These are phyloP conservation scores for Zelleria hepariella DNA, from an alignment of 2,888 invertebrate genomes.

Conservation along the genomic window DNA sequence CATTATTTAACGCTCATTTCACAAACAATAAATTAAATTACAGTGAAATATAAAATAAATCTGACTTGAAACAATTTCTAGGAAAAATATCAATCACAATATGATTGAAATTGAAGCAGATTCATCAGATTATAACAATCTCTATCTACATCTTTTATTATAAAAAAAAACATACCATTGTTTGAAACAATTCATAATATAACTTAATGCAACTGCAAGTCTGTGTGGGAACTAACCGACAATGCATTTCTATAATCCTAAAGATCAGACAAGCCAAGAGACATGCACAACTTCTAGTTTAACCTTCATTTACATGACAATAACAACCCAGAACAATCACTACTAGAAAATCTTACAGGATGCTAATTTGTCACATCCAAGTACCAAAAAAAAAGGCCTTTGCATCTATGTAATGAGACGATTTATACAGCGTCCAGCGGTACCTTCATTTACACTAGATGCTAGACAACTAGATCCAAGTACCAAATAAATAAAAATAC, in stretches of 20 bases:
- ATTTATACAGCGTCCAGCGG: too few relatives aligned
- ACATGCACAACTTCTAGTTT: neutral
- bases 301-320: neutral
- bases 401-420: too few relatives aligned
- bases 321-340: neutral
- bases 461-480: too few relatives aligned
- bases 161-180: neutral
- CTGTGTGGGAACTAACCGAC: neutral
- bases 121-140: neutral
- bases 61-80: neutral
- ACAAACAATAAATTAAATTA: neutral
- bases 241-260: neutral
- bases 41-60: too few relatives aligned
- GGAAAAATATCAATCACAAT: neutral
- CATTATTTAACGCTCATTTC: too few relatives aligned
- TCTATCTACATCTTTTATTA: neutral
- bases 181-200: neutral
- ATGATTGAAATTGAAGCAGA: neutral
- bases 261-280: neutral
- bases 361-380: too few relatives aligned
- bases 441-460: too few relatives aligned
- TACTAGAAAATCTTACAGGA: too few relatives aligned
- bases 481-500: too few relatives aligned
- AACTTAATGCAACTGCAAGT: too few relatives aligned
- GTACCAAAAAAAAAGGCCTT: too few relatives aligned